Percentiles rank a stretch among this genome's conserved stretches.
Conservation (phyloP, 2,113 vertebrate species). For the Paracanthobrama guichenoti region DNA sequence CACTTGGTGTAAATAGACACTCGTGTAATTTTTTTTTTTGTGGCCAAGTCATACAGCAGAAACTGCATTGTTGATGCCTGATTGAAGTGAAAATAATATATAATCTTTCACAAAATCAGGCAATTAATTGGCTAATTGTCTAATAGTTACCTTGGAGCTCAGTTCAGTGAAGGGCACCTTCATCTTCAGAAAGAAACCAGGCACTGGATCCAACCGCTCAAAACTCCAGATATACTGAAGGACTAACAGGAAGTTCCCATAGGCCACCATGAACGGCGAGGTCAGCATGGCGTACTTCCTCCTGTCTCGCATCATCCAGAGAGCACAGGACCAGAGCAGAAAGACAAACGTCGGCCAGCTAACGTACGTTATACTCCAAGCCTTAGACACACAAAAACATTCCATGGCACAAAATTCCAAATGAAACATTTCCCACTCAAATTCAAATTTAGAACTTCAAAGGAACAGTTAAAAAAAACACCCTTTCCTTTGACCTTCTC, state of each 20-base stretch:
- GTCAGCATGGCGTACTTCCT: conserved; percentile 95
- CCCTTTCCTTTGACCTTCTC: conserved; percentile 58
- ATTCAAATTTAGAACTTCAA: background rate
- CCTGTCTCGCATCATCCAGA: conserved; percentile 96
- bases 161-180: conserved; percentile 79
- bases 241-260: conserved; percentile 87
- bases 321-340: conserved; percentile 91
- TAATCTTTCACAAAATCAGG: background rate
- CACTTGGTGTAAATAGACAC: background rate
- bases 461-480: background rate
- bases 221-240: conserved; percentile 97
- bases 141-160: conserved; percentile 84
- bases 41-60: background rate
- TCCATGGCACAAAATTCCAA: background rate
- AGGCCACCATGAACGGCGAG: conserved; percentile 96
- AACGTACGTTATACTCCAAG: conserved; percentile 98
- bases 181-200: conserved; percentile 83
- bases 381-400: conserved; percentile 69
- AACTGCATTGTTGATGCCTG: background rate
- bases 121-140: background rate
- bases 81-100: background rate
- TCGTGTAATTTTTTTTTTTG: background rate
- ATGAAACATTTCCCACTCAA: background rate
- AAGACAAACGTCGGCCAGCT: conserved; percentile 97
- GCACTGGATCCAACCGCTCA: conserved; percentile 72